Base-by-base conservation (phyloP, 64 coral and sea anemone genomes). In the Cladopsammia gracilis region DNA sequence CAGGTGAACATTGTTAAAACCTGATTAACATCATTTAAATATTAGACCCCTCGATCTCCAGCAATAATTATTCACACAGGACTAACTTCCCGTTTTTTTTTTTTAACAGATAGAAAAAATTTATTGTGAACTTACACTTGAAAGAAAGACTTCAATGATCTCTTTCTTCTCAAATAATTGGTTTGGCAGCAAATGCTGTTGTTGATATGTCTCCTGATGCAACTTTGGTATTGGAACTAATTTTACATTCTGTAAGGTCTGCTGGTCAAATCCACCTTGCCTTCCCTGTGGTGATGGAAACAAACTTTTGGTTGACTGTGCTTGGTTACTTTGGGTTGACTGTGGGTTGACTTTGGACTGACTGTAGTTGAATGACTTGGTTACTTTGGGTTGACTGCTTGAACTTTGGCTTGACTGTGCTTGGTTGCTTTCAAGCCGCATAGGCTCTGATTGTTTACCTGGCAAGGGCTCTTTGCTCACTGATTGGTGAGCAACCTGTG, bases 91-190 rank as follows among this genome's bases (percentile, higher is more conserved):
- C 66, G 25, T 25, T 5, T 23, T 0, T 18, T 34, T 34, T 34
- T 34, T 34, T 34, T 1, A 34, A 34, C 34, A 34, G 34, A 34
- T 34, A 2, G 0, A 34, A 34, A 2, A 34, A 34, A 34, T 34
- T 34, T 34, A 64, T 42, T 26, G 1, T 16, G 18, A 23, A 64
- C 80, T 68, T 84, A 84, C 80, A 68, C 67, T 10, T 68, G 80
- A 68, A 4, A 84, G 15, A 0, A 66, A 14, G 62, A 68, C 62
- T 48, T 50, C 62, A n/a, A 68, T 68, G 18, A 84, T 43, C 45
- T 84, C 80, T 64, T 49, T 49, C 46, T 67, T 84, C 7, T 66
- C 44, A 84, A 84, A 84, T 15, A 84, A 52, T 43, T 84, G 80
- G 62, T 84, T 67, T 11, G 60, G 61, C 45, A 67, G 80, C 47